Percentiles rank a stretch among this genome's conserved stretches.
Conservation (phyloP, 2,888 invertebrate genomes). For the Eudemis profundana region DNA sequence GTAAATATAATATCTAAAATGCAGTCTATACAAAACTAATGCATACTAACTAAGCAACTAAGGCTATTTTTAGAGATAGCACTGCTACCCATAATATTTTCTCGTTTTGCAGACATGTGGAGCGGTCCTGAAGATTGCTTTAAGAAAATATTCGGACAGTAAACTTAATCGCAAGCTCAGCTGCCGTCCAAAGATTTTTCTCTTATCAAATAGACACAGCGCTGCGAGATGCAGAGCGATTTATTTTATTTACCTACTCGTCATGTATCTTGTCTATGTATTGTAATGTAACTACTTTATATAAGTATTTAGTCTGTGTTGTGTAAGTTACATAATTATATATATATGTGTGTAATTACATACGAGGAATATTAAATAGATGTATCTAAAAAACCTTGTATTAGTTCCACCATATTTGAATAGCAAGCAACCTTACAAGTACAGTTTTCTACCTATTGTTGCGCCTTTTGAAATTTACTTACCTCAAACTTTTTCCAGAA, state of each 20-base stretch:
- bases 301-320: slow-evolving; percentile 7
- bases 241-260: slow-evolving; percentile 26
- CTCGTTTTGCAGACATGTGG: slow-evolving; percentile 54
- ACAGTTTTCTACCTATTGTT: too few species aligned
- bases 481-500: too few species aligned
- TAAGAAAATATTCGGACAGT: slow-evolving; percentile 31
- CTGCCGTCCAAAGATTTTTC: slow-evolving; percentile 33
- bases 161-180: slow-evolving; percentile 24
- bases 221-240: slow-evolving; percentile 31
- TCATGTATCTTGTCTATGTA: slow-evolving; percentile 8
- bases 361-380: background rate
- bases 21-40: too few species aligned
- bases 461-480: too few species aligned
- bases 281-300: slow-evolving; percentile 14
- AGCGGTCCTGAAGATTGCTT: slow-evolving; percentile 50
- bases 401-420: too few species aligned
- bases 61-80: too few species aligned
- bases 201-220: slow-evolving; percentile 19
- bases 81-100: slow-evolving; percentile 29
- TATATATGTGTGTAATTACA: background rate
- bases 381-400: background rate
- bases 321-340: slow-evolving; percentile 8
- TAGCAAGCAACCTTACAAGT: too few species aligned
- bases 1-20: too few species aligned
- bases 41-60: too few species aligned